Percentiles rank a stretch among this genome's conserved stretches.
These are phyloP conservation scores for Neodiprion lecontei DNA, from an alignment of 1,140 invertebrate genomes.

Conservation along the genomic window DNA sequence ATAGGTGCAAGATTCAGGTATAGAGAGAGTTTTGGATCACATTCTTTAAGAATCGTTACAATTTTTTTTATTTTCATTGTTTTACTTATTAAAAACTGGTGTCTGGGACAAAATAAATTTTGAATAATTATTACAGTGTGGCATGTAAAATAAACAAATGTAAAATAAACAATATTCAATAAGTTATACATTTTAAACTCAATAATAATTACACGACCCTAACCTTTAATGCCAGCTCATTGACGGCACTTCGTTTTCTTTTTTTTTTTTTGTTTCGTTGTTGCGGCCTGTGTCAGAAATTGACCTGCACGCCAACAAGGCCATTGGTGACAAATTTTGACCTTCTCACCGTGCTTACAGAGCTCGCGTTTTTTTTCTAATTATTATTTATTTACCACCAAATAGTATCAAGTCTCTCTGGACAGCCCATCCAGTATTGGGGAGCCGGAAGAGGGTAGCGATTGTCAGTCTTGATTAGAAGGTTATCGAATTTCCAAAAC, in stretches of 20 bases:
- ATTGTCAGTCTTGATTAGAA: conserved; percentile 55
- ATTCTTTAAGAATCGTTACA: background rate
- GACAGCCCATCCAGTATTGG: conserved; percentile 68
- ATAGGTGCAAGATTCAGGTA: background rate
- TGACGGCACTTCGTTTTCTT: too few relatives aligned
- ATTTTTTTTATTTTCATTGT: too few relatives aligned
- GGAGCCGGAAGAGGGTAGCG: conserved; percentile 64
- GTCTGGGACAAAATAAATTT: background rate
- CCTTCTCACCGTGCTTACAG: too few relatives aligned
- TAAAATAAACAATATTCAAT: background rate
- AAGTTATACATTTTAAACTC: background rate
- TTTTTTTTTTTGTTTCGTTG: too few relatives aligned
- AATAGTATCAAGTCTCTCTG: conserved; percentile 38
- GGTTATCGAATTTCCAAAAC: conserved; percentile 72
- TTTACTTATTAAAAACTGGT: too few relatives aligned
- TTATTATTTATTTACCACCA: conserved; percentile 21
- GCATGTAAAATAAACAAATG: conserved; percentile 1
- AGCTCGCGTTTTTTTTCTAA: too few relatives aligned
- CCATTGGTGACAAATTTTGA: too few relatives aligned
- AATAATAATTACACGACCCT: too few relatives aligned
- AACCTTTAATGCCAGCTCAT: too few relatives aligned
- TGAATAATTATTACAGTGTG: background rate
- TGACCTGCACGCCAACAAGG: too few relatives aligned
- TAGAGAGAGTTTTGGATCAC: background rate
- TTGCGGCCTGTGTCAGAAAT: too few relatives aligned